Percentiles rank a stretch among this genome's conserved stretches.
Evolutionary conservation across 2,113 vertebrate genomes (phyloP).

Genomic region (Hydropotes inermis): DNA sequence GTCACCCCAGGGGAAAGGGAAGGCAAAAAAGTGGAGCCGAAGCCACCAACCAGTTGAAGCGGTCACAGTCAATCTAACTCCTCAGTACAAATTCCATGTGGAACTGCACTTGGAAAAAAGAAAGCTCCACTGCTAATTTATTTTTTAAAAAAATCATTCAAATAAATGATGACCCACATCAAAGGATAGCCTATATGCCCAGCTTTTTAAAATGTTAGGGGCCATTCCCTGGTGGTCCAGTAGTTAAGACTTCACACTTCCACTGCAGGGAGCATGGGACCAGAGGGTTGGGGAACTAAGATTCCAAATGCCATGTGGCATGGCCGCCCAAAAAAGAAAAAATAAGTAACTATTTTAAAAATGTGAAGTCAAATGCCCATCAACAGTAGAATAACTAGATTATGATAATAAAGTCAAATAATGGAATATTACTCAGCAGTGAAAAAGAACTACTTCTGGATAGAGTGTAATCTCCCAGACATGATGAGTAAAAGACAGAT

Average conservation of each 20-base stretch:
- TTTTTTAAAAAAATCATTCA: not conserved
- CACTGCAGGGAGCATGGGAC: not conserved
- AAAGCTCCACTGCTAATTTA: not conserved
- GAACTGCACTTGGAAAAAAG: not conserved
- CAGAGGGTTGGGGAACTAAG: not conserved
- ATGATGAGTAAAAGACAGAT: not conserved
- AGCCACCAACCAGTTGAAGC: not conserved
- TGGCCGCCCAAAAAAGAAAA: not conserved
- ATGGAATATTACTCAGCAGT: not conserved
- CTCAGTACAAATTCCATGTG: not conserved
- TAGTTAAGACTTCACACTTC: not conserved
- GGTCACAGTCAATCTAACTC: not conserved
- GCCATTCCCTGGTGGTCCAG: not conserved
- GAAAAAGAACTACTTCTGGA: not conserved
- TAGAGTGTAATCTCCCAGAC: not conserved
- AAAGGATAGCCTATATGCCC: not conserved
- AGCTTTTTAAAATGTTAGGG: not conserved
- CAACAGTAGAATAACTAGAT: not conserved
- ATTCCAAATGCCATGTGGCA: not conserved
- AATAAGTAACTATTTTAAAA: not conserved
- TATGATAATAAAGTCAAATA: not conserved
- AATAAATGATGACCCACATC: not conserved
- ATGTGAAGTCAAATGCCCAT: not conserved
- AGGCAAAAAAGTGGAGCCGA: not conserved
- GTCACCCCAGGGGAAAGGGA: not conserved